These are phyloP conservation scores for Passer montanus DNA, from an alignment of 2,113 vertebrate genomes.

Conservation along the genomic window DNA sequence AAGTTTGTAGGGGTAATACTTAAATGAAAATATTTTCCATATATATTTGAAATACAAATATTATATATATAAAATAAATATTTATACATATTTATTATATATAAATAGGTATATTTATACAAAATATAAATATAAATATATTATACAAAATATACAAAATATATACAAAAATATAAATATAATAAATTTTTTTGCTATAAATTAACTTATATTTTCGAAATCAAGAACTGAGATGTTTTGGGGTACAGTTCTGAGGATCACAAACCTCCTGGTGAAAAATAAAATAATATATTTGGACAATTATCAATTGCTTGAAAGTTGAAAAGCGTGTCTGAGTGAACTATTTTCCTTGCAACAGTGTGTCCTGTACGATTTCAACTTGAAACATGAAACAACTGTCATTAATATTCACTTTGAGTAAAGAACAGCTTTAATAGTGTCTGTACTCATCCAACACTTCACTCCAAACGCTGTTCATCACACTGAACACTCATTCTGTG, in stretches of 20 bases:
- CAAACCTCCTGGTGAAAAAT: not conserved
- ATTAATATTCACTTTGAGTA: conserved; percentile 68
- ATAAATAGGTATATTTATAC: too few relatives aligned
- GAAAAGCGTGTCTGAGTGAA: not conserved
- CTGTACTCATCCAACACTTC: conserved; percentile 60
- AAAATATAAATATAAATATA: too few relatives aligned
- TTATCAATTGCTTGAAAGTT: not conserved
- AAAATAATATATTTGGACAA: not conserved
- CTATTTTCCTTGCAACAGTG: not conserved
- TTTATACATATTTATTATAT: too few relatives aligned
- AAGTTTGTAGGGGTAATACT: not conserved
- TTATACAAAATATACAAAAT: too few relatives aligned
- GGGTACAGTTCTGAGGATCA: not conserved
- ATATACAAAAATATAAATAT: too few relatives aligned
- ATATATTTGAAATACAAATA: not conserved
- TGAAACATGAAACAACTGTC: conserved; percentile 39
- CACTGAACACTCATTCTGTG: conserved; percentile 24
- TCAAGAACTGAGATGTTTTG: not conserved
- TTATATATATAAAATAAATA: too few relatives aligned
- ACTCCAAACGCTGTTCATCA: conserved; percentile 50
- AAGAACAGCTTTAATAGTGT: conserved; percentile 68
- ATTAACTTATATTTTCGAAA: not conserved
- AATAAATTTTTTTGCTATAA: not conserved
- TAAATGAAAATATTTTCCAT: not conserved
- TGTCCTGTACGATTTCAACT: not conserved